Evolutionary conservation across 2,113 vertebrate species (phyloP), one percentile per base, ranked within the genome.

Genomic region (Meriones unguiculatus): DNA sequence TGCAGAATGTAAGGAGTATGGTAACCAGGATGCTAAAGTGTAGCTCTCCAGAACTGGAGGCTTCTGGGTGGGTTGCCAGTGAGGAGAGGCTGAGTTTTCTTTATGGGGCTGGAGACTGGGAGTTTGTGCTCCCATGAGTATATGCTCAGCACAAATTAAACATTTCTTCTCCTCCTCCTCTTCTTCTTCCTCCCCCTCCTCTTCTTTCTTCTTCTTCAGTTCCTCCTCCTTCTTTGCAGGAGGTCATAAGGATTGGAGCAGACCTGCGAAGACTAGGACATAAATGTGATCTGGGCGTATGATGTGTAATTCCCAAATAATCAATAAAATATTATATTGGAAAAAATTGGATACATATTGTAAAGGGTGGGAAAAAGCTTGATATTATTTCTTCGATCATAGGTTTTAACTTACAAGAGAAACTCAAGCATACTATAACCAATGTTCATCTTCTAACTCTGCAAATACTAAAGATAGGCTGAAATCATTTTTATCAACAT

Each of bases 231-330:
- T 46, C 46, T n/a, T 35, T 18, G 7, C 15, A n/a, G 35, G 70
- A 72, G 15, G 13, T 72, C 70, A 18, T 5, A 72, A 72, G 6
- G 6, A n/a, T 72, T 18, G 17, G 17, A 2, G 35, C 18, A 18
- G n/a, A 38, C 8, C 2, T 72, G 7, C 17, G 3, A n/a, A 17
- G 70, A 38, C 7, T 73, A 38, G 18, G 0, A 38, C 3, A 1
- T 38, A 35, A 38, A 2, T 38, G 3, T 73, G 4, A 73, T 73
- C 30, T 18, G n/a, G n/a, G 8, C 9, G 7, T 8, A 73, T 73
- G n/a, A 38, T 73, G 7, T 73, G 18, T 38, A 22, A 38, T 22
- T 73, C 9, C n/a, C n/a, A 73, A 73, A 24, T 73, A 38, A 73
- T 38, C n/a, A 73, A 73, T 22, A 38, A 73, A 22, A 73, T 73